Conservation (phyloP, 2,888 invertebrate genomes). For the Mylabris sibirica region DNA sequence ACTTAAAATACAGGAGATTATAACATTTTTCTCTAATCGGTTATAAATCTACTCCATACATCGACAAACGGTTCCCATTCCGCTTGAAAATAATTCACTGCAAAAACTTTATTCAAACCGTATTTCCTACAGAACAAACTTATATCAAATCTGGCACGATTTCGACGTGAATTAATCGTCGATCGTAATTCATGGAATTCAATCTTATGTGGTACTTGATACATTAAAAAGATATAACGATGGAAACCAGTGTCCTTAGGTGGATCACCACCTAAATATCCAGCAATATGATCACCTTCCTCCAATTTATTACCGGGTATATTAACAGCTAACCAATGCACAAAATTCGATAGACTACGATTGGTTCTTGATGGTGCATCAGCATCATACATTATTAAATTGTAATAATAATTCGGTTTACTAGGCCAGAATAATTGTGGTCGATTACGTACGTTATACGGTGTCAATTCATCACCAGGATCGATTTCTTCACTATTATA, state of each 20-base stretch:
- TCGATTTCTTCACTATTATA: slow-evolving; percentile 65
- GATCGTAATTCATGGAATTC: slow-evolving; percentile 49
- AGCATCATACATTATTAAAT: slow-evolving; percentile 71
- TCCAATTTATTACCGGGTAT: slow-evolving; percentile 70
- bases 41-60: not conserved
- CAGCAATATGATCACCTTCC: slow-evolving; percentile 70
- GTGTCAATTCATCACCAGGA: slow-evolving; percentile 74
- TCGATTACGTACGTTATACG: slow-evolving; percentile 73
- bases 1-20: slow-evolving; percentile 41
- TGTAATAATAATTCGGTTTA: slow-evolving; percentile 69
- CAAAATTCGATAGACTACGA: slow-evolving; percentile 76
- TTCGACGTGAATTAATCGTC: slow-evolving; percentile 63
- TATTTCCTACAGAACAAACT: slow-evolving; percentile 66
- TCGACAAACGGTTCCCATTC: slow-evolving; percentile 54
- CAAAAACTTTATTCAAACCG: slow-evolving; percentile 66
- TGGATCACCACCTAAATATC: slow-evolving; percentile 73
- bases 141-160: slow-evolving; percentile 66
- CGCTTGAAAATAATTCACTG: slow-evolving; percentile 69
- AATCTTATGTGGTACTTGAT: slow-evolving; percentile 69
- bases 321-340: slow-evolving; percentile 81
- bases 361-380: slow-evolving; percentile 77
- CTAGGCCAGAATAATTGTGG: slow-evolving; percentile 73
- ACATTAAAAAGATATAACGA: slow-evolving; percentile 75
- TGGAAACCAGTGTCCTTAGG: slow-evolving; percentile 76
- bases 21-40: not conserved